Conservation (phyloP, 2,797 vertebrate genomes). For the Chaenodraco wilsoni region DNA sequence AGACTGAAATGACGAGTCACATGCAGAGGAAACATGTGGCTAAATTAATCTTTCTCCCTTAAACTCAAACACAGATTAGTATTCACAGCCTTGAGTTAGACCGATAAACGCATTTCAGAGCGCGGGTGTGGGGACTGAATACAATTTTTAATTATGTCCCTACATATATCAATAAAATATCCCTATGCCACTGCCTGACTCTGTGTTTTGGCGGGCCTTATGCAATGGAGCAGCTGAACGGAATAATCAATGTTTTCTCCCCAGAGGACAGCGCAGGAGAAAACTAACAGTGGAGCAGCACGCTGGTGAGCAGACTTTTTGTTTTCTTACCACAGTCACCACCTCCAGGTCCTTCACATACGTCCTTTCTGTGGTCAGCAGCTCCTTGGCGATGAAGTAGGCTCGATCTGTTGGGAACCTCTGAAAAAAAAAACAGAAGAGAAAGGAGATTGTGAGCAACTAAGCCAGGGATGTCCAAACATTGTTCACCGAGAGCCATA, state of each 20-base stretch:
- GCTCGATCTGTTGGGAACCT: constrained; percentile 92
- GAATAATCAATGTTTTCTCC: constrained; percentile 72
- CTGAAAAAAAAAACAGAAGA: constrained; percentile 76
- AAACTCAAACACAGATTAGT: constrained; percentile 60
- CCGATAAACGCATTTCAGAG: constrained; percentile 65
- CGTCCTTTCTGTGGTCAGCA: constrained; percentile 92
- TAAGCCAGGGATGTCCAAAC: too few relatives aligned
- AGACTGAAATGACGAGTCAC: constrained; percentile 14
- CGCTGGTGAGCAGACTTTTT: constrained; percentile 45
- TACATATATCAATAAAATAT: constrained; percentile 30
- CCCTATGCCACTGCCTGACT: constrained; percentile 50
- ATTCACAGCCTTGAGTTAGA: constrained; percentile 63
- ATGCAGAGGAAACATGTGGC: constrained; percentile 10
- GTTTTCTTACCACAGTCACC: constrained; percentile 89
- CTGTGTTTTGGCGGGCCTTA: constrained; percentile 52
- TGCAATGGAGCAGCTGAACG: constrained; percentile 56
- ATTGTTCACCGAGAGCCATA: too few relatives aligned
- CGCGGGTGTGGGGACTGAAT: constrained; percentile 48
- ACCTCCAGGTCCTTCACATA: constrained; percentile 97
- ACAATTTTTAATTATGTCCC: constrained; percentile 33
- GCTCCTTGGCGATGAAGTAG: constrained; percentile 96
- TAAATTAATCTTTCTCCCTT: constrained; percentile 45
- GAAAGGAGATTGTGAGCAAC: constrained; percentile 2
- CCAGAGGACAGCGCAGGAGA: constrained; percentile 35
- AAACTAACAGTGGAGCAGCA: constrained; percentile 37